Evolutionary conservation across 1,140 invertebrate genomes (phyloP).

Genomic region (Bombus sibiricus): DNA sequence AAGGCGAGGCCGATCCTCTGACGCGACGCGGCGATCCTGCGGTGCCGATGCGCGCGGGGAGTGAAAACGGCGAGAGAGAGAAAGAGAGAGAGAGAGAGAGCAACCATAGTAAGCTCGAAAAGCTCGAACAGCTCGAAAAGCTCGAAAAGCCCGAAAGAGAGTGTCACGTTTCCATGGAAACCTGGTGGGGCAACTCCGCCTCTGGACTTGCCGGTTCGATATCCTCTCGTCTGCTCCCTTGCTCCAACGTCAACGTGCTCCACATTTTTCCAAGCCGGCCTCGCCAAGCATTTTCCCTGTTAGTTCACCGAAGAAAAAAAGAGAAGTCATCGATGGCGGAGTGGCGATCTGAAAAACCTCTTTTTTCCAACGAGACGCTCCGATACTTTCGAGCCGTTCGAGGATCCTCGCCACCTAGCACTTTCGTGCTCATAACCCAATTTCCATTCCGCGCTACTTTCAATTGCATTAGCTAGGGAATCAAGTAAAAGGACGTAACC

Average conservation of each 20-base stretch:
- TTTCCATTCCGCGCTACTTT: conserved; percentile 14
- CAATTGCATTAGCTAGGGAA: background rate
- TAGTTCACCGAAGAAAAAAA: conserved; percentile 5
- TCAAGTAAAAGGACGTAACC: background rate
- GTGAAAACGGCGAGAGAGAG: conserved; percentile 21
- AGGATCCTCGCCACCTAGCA: conserved; percentile 9
- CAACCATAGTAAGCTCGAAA: conserved; percentile 56
- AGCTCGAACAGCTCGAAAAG: conserved; percentile 68
- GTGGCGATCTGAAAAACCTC: conserved; percentile 43
- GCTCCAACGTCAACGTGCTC: conserved; percentile 72
- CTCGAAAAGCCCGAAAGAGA: conserved; percentile 78
- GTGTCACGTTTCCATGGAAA: conserved; percentile 81
- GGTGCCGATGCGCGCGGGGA: conserved; percentile 1
- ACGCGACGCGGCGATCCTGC: background rate
- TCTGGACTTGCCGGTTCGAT: conserved; percentile 78
- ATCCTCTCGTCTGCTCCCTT: conserved; percentile 73
- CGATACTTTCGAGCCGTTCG: conserved; percentile 45
- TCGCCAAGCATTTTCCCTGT: conserved; percentile 46
- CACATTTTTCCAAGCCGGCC: conserved; percentile 73
- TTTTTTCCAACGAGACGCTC: conserved; percentile 49
- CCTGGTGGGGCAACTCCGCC: conserved; percentile 77
- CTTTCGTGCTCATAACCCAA: conserved; percentile 41
- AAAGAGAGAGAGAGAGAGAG: background rate
- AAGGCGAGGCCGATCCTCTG: conserved; percentile 23
- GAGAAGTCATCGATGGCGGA: conserved; percentile 25